Evolutionary conservation across 2,888 invertebrate genomes (phyloP), one percentile per base, ranked within the genome.

Genomic region (Drosophila formosana): DNA sequence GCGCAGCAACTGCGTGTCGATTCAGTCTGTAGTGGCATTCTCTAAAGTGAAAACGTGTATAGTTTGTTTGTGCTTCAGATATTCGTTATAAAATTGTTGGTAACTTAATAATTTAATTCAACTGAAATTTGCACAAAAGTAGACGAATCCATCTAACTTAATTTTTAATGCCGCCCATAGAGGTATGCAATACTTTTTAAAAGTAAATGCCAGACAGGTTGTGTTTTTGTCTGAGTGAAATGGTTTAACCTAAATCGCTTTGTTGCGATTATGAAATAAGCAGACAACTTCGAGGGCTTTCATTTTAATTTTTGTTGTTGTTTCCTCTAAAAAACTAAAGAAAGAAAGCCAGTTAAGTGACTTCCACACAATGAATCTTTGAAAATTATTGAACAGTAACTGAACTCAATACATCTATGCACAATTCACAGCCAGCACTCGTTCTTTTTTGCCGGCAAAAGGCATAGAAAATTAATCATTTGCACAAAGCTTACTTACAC

Each of bases 1-100:
- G 45, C 53, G 47, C 45, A 34, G 53, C 52, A 60, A 67, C 56
- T 56, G 41, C 57, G 45, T 57, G 57, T 41, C 56, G 62, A 43
- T 77, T 84, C 26, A 82, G 82, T 82, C 80, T 82, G 70, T 82
- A 76, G 84, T 78, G 84, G 84, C 78, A 82, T 84, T 82, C 82
- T 66, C 46, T 26, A 73, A 66, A 67, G 82, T 60, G 71, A 61
- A 52, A 78, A 78, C 80, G 78, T 56, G 55, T 68, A n/a, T 26
- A n/a, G 30, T 61, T 46, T 57, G 66, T 25, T 45, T 63, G 46
- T 57, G 52, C 64, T 13, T 37, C 41, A 52, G 64, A 55, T 49
- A 62, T 52, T 32, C 67, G 43, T 62, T 65, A 65, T 13, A 72
- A 52, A 52, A 66, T 58, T 67, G 43, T 65, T 60, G 47, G 63